phyloP scores from a whole-genome alignment of 2,113 vertebrate genomes.

The Colistium nudipinnis region DNA sequence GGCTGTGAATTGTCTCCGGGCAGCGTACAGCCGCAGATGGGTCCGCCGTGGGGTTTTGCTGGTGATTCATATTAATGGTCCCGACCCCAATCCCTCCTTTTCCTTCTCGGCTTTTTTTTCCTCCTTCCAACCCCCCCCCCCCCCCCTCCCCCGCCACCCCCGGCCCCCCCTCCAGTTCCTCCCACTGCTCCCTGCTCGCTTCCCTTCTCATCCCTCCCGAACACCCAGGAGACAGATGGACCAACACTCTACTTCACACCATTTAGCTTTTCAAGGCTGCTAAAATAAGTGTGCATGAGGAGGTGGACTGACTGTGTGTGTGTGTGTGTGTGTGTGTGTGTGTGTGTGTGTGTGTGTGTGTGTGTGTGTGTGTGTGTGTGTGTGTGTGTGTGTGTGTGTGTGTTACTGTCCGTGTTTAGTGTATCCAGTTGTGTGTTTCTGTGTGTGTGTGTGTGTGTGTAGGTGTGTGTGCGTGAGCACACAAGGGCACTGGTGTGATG shows the following conservation, averaged over 20 bases:
- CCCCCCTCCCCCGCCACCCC: constrained; percentile 1
- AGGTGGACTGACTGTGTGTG: constrained; percentile 54
- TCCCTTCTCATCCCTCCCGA: constrained; percentile 67
- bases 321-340: constrained; percentile 19
- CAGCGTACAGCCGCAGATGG: constrained; percentile 67
- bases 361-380: constrained; percentile 9
- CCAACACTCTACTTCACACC: constrained; percentile 80
- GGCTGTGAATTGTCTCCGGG: constrained; percentile 67
- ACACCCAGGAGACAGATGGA: constrained; percentile 79
- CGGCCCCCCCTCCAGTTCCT: constrained; percentile 22
- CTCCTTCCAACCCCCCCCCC: constrained; percentile 55
- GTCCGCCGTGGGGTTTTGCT: constrained; percentile 74
- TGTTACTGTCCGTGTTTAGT: constrained; percentile 15
- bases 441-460: constrained; percentile 45
- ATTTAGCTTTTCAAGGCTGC: constrained; percentile 81
- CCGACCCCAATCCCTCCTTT: constrained; percentile 67
- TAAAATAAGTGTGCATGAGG: constrained; percentile 67
- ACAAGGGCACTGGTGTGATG: constrained; percentile 46
- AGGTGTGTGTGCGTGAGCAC: constrained; percentile 43
- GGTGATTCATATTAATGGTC: constrained; percentile 79
- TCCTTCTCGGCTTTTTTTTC: constrained; percentile 30
- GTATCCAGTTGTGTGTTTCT: constrained; percentile 30
- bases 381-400: constrained; percentile 9
- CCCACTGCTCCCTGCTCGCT: constrained; percentile 59
- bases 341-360: constrained; percentile 31